Evolutionary conservation across 2,113 vertebrate genomes (phyloP), one percentile per base, ranked within the genome.

Genomic region (Mustelus asterias): DNA sequence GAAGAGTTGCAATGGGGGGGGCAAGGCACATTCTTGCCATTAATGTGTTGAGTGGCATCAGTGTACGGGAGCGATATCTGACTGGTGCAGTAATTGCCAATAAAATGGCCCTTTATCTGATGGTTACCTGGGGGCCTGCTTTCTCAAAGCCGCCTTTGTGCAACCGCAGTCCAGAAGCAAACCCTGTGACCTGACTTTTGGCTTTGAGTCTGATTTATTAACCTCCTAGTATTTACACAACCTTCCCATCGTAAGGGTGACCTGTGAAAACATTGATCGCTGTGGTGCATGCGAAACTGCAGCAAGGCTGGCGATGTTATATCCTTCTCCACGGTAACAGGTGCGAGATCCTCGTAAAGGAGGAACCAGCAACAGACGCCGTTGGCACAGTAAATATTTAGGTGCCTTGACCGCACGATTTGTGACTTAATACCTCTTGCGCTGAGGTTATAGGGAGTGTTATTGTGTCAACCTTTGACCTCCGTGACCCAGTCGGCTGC

Each of bases 251-350:
- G 9, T n/a, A 60, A 16, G 29, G 9, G 6, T n/a, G 89, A 37
- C 58, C 29, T 8, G 3, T n/a, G 54, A 3, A 1, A 14, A 89
- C 9, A 10, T 92, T 33, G 60, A 65, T 33, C n/a, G 18, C 6
- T 7, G 5, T 22, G 33, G 4, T 65, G n/a, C 18, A 20, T 93
- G 60, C 37, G n/a, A 92, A 63, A 33, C 88, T n/a, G 33, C 37
- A 33, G 13, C 33, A 1, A 37, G 0, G 20, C 33, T 0, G 8
- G 13, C 4, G 0, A 7, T 26, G 20, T 1, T 10, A 16, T 3
- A 2, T 29, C 89, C 5, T 6, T 92, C 60, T 8, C 89, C 89
- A 92, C 6, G 60, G 89, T 9, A 92, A 92, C 89, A 92, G 29
- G 58, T 90, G 88, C 26, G 3, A 58, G 88, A 33, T 14, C 5